phyloP scores from a whole-genome alignment of 2,113 vertebrate genomes.

The Clupea harengus region DNA sequence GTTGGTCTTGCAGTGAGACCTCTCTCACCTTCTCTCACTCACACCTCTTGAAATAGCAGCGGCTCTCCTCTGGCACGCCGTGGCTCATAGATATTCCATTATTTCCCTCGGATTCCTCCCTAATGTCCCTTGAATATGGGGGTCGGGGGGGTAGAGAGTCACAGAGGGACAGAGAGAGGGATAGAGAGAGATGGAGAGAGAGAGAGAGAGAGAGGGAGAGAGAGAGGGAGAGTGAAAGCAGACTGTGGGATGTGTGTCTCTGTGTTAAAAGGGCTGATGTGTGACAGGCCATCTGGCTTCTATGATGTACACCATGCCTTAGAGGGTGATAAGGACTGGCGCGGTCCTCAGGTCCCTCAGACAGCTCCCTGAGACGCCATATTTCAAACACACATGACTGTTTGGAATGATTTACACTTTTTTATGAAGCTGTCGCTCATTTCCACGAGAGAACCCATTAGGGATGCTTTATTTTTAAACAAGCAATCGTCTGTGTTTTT shows the following conservation, averaged over 20 bases:
- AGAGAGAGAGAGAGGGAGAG: not conserved
- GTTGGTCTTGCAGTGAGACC: not conserved
- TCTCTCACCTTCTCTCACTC: not conserved
- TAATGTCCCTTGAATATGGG: slow-evolving; percentile 3
- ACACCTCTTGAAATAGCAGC: not conserved
- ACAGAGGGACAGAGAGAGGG: not conserved
- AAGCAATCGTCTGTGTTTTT: slow-evolving; percentile 27
- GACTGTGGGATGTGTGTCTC: slow-evolving; percentile 21
- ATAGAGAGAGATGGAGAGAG: not conserved
- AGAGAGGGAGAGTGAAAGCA: not conserved
- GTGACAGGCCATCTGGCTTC: slow-evolving; percentile 50
- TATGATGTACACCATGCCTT: slow-evolving; percentile 47
- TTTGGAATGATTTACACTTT: slow-evolving; percentile 44
- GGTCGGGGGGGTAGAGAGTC: not conserved
- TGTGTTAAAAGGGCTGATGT: slow-evolving; percentile 42
- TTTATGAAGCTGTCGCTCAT: slow-evolving; percentile 42
- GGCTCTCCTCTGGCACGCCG: not conserved
- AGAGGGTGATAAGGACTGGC: slow-evolving; percentile 47
- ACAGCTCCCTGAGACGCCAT: slow-evolving; percentile 43
- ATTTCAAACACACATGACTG: slow-evolving; percentile 47
- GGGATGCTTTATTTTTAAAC: slow-evolving; percentile 45
- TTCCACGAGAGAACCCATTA: slow-evolving; percentile 42
- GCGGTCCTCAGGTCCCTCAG: slow-evolving; percentile 31
- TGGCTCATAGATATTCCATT: not conserved
- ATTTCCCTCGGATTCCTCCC: not conserved